These are phyloP conservation scores for Ceratina calcarata DNA, from an alignment of 1,140 invertebrate species.

Conservation along the genomic window DNA sequence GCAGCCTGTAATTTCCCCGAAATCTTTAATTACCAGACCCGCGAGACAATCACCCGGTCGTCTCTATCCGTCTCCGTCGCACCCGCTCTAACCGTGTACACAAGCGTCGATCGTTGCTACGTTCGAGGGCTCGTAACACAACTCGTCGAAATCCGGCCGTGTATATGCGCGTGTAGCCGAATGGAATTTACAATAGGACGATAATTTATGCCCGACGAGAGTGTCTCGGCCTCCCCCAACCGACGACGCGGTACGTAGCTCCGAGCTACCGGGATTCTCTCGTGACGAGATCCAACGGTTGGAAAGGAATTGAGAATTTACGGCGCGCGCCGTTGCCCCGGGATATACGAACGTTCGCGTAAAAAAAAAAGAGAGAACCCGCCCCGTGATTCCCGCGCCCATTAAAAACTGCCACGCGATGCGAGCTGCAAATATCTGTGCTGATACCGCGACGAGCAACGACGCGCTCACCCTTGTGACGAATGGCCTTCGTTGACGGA, in stretches of 20 bases:
- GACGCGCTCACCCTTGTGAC: constrained; percentile 15
- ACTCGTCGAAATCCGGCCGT: constrained; percentile 1
- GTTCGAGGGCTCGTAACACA: constrained; percentile 5
- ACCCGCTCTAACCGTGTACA: not conserved
- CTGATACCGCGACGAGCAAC: constrained; percentile 21
- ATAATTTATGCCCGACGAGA: constrained; percentile 41
- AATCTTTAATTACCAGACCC: constrained; percentile 39
- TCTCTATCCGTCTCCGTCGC: not conserved
- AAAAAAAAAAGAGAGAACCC: constrained; percentile 8
- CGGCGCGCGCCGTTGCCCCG: constrained; percentile 16
- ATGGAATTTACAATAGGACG: constrained; percentile 36
- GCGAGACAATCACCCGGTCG: not conserved
- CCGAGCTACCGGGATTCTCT: not conserved
- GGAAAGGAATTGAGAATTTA: constrained; percentile 41
- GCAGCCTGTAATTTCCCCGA: constrained; percentile 26
- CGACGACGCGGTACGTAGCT: not conserved
- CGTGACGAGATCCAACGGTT: constrained; percentile 22
- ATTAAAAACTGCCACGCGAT: constrained; percentile 37
- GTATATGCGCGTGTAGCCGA: constrained; percentile 8
- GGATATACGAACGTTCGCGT: constrained; percentile 6
- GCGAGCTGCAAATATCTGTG: constrained; percentile 43
- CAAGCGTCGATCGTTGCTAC: constrained; percentile 6
- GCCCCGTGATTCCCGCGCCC: constrained; percentile 20
- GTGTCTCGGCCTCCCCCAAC: constrained; percentile 3
- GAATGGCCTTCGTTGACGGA: constrained; percentile 24